Evolutionary conservation across 1,140 invertebrate genomes (phyloP), one percentile per base, ranked within the genome.

Genomic region (Semibalanus balanoides): DNA sequence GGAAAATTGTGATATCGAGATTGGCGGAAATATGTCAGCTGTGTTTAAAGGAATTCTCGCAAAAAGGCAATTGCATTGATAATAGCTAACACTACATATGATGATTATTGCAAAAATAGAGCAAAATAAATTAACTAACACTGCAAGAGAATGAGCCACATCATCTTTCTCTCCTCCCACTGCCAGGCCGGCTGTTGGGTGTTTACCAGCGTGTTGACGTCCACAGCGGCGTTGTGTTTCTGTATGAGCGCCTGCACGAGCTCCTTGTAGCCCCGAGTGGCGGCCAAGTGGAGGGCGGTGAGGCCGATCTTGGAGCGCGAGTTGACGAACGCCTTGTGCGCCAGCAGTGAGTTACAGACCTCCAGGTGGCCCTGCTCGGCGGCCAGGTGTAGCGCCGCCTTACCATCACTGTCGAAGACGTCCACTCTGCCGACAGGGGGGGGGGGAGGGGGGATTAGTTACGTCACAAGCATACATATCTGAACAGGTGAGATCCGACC

Each of bases 241-340:
- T 95, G 90, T 69, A 99, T 92, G 30, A 98, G 87, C 82, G 93
- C 93, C 79, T 92, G 90, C 11, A 93, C 91, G 31, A 97, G 86
- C 82, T 95, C 90, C 9, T 92, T 90, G 82, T 92, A 98, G 1
- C 97, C 97, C 82, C 97, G 96, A 89, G 95, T 92, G 0, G 96
- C 94, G 0, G 97, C 96, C 71, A 88, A 79, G 78, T 89, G 88
- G 0, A 89, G 82, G 0, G 88, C 88, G 17, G 88, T 89, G 78
- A 88, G 82, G 0, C 88, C 88, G 31, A 77, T 76, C 76, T 92
- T 98, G 29, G 87, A 87, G 75, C 89, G 88, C 71, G 86, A 87
- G 84, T 99, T 99, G 74, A 99, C 98, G 83, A 98, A 99, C 0
- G 97, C 97, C 85, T 98, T 98, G 84, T 97, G 93, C 75, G 92